Base-by-base conservation (phyloP, 2,888 invertebrate species). In the Aspidapion aeneum region DNA sequence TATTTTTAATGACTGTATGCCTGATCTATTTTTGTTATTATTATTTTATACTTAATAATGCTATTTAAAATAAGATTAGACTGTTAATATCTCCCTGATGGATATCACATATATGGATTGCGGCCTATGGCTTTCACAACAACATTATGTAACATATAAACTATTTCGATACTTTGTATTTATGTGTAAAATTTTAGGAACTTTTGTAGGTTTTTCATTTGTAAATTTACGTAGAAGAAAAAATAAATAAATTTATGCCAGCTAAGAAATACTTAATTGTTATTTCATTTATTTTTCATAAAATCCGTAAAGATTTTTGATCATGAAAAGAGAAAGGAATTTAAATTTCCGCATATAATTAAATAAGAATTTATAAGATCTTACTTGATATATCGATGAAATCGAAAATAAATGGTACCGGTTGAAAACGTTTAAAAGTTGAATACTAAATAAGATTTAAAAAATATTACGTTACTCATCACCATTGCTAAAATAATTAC, bases 21-120 rank as follows among this genome's bases (percentile, higher is more conserved):
- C 77, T 76, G 77, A 77, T 77, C 73, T 76, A 72, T 72, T 74
- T 65, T 63, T 62, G 60, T 71, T 76, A 75, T 77, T 77, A 72
- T 74, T 72, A 70, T 70, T 73, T 73, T 74, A 66, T 74, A 74
- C 74, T 72, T 71, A 74, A 63, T 71, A 74, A 63, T 70, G 66
- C 65, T 72, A 72, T 72, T 68, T 71, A 65, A 35, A 69, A 69
- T 73, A 73, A 68, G 71, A 66, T 72, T 75, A 75, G 76, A 75
- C 76, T 77, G 75, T 73, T 75, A 70, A 70, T 71, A 35, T 71
- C 62, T 69, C 60, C 62, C 66, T 67, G 68, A 65, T 60, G 51
- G 55, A 58, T 62, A 62, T 49, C 48, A 62, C 61, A 62, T 55
- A 61, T 64, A 62, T 61, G 52, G 65, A 35, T 35, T 35, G 35